Percentiles rank a stretch among this genome's conserved stretches.
Conservation (phyloP, 1,140 invertebrate species). For the Rhyacophila brunnea region DNA sequence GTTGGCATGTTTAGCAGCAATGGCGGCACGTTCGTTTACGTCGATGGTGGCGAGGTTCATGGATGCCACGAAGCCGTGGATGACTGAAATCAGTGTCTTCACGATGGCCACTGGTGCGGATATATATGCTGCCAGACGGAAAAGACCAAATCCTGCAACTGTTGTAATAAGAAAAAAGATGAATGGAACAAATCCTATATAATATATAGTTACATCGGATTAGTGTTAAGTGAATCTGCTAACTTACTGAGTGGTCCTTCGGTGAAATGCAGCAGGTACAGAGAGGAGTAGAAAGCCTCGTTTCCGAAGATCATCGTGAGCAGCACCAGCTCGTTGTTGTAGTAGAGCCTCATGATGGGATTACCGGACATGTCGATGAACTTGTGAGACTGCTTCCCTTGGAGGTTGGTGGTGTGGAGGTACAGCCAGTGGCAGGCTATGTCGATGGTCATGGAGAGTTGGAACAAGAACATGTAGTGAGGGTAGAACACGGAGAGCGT, state of each 20-base stretch:
- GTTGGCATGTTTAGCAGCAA: constrained; percentile 32
- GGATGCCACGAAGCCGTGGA: constrained; percentile 86
- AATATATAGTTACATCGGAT: no score
- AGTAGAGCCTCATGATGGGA: constrained; percentile 88
- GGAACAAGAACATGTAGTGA: constrained; percentile 90
- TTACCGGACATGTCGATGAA: constrained; percentile 88
- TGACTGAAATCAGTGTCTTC: constrained; percentile 81
- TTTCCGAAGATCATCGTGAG: constrained; percentile 96
- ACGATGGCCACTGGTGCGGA: constrained; percentile 80
- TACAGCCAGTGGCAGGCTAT: constrained; percentile 98
- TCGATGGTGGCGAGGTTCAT: constrained; percentile 82
- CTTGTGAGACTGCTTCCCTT: constrained; percentile 92
- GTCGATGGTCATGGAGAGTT: constrained; percentile 91
- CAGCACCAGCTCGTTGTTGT: constrained; percentile 84
- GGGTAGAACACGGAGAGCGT: constrained; percentile 91
- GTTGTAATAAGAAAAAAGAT: no score
- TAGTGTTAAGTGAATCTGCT: no score
- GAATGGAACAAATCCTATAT: no score
- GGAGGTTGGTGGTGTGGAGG: constrained; percentile 79
- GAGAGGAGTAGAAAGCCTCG: constrained; percentile 90
- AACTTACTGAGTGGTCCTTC: constrained; percentile 79
- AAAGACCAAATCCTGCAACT: constrained; percentile 75
- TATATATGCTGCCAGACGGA: constrained; percentile 68
- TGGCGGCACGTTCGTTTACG: constrained; percentile 66
- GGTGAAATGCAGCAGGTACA: constrained; percentile 91